Conservation (phyloP, 2,888 invertebrate species). For the Sminthurinus aureus region DNA sequence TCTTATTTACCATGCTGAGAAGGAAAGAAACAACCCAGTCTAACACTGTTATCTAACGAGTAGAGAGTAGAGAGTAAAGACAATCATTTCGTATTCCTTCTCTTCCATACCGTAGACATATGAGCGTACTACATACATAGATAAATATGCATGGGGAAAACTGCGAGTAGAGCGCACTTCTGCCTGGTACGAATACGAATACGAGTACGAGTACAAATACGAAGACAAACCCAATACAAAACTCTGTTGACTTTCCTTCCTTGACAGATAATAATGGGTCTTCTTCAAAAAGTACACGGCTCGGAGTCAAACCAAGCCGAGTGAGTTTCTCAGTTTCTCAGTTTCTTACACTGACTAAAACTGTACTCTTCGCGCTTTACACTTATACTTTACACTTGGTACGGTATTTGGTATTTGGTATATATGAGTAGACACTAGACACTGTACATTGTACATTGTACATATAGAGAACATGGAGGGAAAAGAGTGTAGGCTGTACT, state of each 20-base stretch:
- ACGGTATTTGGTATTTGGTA: no score
- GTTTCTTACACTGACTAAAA: not conserved
- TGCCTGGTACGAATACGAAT: slow-evolving; percentile 5
- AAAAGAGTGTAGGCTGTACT: no score
- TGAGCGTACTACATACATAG: no score
- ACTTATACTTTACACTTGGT: no score
- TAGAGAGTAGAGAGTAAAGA: no score
- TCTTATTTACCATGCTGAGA: not conserved
- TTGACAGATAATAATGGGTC: slow-evolving; percentile 40
- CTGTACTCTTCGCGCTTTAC: no score
- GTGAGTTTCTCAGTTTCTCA: not conserved
- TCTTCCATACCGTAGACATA: not conserved
- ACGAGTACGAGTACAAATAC: no score
- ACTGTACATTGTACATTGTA: no score
- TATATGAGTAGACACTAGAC: not conserved
- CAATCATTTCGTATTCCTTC: no score
- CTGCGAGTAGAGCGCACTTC: not conserved
- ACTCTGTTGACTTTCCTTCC: slow-evolving; percentile 36
- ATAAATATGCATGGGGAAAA: no score
- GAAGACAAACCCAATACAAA: slow-evolving; percentile 3
- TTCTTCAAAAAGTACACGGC: slow-evolving; percentile 1
- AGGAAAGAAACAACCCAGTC: not conserved
- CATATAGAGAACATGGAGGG: not conserved
- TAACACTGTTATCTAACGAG: slow-evolving; percentile 6
- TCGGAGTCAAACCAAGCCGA: not conserved